Conservation (phyloP, 2,113 vertebrate species). For the Papio anubis region DNA sequence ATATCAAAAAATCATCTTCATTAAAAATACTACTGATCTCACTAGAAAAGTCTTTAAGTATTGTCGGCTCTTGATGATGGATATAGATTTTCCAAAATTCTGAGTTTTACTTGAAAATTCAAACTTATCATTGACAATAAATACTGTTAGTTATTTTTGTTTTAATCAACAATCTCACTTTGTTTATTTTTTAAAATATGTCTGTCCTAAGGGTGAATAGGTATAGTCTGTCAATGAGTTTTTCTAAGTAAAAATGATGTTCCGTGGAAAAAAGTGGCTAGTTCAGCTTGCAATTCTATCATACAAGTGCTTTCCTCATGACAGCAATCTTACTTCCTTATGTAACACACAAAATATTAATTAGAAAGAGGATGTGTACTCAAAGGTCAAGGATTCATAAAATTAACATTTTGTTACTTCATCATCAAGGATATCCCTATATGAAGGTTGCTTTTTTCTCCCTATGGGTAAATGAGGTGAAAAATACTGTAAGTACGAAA, state of each 20-base stretch:
- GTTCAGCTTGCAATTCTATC: background rate
- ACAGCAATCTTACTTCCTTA: background rate
- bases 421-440: background rate
- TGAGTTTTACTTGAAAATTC: constrained; percentile 2
- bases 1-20: background rate
- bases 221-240: background rate
- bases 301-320: background rate
- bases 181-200: background rate
- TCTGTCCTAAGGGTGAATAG: background rate
- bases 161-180: background rate
- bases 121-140: background rate
- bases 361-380: background rate
- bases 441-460: background rate
- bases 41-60: background rate
- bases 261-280: background rate
- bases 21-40: background rate
- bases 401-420: background rate
- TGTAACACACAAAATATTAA: background rate
- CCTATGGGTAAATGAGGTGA: background rate
- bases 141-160: background rate
- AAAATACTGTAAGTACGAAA: background rate
- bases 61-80: background rate
- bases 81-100: constrained; percentile 1
- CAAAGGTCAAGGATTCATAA: background rate
- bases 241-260: background rate